Percentiles rank a stretch among this genome's conserved stretches.
These are phyloP conservation scores for Cliona cf. orientalis DNA, from an alignment of 37 sponge, comb jelly and placozoan genomes.

Conservation along the genomic window DNA sequence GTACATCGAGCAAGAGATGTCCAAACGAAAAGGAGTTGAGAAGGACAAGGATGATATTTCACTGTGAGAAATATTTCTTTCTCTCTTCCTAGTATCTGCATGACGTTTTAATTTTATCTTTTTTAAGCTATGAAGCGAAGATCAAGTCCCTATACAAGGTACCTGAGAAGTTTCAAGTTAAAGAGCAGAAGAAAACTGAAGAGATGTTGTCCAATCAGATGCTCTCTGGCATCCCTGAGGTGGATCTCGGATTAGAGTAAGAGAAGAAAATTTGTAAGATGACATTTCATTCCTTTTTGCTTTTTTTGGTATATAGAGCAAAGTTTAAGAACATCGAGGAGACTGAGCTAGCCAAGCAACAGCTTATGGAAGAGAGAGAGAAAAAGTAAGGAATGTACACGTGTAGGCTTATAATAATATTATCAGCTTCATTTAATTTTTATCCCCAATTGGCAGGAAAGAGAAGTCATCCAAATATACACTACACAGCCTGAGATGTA, in stretches of 20 bases:
- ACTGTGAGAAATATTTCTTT: not conserved
- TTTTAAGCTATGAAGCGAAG: slow-evolving; percentile 69
- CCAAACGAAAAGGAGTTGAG: slow-evolving; percentile 43
- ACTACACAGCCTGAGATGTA: slow-evolving; percentile 85
- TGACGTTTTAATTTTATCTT: not conserved
- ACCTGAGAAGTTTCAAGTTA: slow-evolving; percentile 63
- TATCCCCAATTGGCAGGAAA: slow-evolving; percentile 68
- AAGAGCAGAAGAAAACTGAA: slow-evolving; percentile 57
- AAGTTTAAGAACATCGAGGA: slow-evolving; percentile 90
- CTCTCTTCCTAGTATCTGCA: not conserved
- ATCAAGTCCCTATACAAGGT: slow-evolving; percentile 71
- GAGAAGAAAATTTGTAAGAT: slow-evolving; percentile 7
- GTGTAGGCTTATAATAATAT: not conserved
- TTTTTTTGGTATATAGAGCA: slow-evolving; percentile 37
- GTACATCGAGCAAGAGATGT: slow-evolving; percentile 89
- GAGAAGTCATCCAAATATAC: slow-evolving; percentile 84
- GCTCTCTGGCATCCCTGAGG: slow-evolving; percentile 94
- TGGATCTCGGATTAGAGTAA: slow-evolving; percentile 90
- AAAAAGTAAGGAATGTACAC: slow-evolving; percentile 44
- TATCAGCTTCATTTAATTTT: slow-evolving; percentile 44
- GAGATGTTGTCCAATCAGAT: slow-evolving; percentile 96
- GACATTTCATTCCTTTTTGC: not conserved
- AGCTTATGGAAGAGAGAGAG: slow-evolving; percentile 45
- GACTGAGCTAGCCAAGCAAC: slow-evolving; percentile 77
- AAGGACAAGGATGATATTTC: slow-evolving; percentile 21